These are phyloP conservation scores for Andricus grossulariae DNA, from an alignment of 1,140 invertebrate species.

Conservation along the genomic window DNA sequence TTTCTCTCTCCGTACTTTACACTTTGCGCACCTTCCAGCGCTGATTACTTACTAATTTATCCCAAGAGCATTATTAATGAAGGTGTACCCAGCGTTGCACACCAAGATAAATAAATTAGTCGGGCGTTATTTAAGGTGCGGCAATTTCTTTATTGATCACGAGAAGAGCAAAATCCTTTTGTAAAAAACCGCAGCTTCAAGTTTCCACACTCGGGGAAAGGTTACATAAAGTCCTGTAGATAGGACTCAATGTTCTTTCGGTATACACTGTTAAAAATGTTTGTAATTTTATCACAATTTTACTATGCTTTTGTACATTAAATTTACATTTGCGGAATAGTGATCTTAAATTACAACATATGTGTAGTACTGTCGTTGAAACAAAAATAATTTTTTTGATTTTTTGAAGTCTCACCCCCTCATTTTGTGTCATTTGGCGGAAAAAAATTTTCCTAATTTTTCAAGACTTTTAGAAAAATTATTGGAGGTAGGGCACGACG, in stretches of 20 bases:
- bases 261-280: no score
- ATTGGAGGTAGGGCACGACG: no score
- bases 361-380: no score
- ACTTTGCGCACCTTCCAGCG: slow-evolving; percentile 46
- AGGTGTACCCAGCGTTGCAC: slow-evolving; percentile 45
- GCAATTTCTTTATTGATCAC: slow-evolving; percentile 27
- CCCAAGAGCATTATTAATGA: slow-evolving; percentile 58
- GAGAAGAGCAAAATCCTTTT: slow-evolving; percentile 39
- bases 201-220: slow-evolving; percentile 18
- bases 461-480: no score
- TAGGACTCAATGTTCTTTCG: slow-evolving; percentile 4
- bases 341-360: no score
- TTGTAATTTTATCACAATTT: no score
- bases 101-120: slow-evolving; percentile 38
- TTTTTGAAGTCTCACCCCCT: no score
- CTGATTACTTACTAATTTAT: slow-evolving; percentile 60
- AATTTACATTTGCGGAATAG: no score
- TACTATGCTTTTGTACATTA: no score
- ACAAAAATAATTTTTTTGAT: no score
- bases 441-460: no score
- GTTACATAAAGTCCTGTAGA: background rate
- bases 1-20: slow-evolving; percentile 45
- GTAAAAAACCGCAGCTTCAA: background rate
- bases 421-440: no score
- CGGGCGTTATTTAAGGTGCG: slow-evolving; percentile 26